Evolutionary conservation across 2,797 vertebrate genomes (phyloP), one percentile per base, ranked within the genome.

Genomic region (Streptopelia turtur): DNA sequence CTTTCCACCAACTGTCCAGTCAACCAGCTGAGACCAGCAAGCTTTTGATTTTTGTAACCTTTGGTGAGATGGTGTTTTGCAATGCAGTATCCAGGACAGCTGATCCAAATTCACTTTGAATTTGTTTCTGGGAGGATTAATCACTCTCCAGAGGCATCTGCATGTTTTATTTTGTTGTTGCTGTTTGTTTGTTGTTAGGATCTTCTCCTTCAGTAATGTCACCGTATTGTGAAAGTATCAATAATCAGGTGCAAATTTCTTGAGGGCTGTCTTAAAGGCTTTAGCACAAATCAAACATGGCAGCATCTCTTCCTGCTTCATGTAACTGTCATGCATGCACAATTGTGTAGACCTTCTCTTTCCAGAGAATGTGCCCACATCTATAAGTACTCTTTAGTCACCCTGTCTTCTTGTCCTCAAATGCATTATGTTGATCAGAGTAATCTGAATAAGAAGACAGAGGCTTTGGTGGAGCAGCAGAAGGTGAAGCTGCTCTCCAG

Each of bases 21-120:
- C 56, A 79, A 65, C 4, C 47, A 50, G 21, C 33, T 84, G 37
- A 72, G n/a, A 68, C 3, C 8, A 65, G 10, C 66, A 82, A 78
- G 20, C 20, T 89, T 79, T 28, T 65, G 33, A n/a, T 59, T 76
- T 86, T 49, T 88, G 79, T 50, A 14, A 50, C 61, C n/a, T 41
- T 78, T 59, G 25, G 8, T 49, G 53, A 70, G 16, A 35, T 53
- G 18, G 2, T 65, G 20, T 56, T 90, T 76, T n/a, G 8, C 28
- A 43, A 84, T 76, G 47, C 3, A 3, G 35, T 76, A 90, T 57
- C 6, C 57, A 77, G 49, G 35, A 79, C 22, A 92, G 10, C 16
- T 76, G n/a, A 89, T 86, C 22, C 50, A 87, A 82, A 76, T 90
- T 91, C 27, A 74, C 18, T 82, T 72, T 84, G 64, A 94, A 90